phyloP scores from a whole-genome alignment of 2,797 vertebrate genomes.

The Bradypus variegatus region DNA sequence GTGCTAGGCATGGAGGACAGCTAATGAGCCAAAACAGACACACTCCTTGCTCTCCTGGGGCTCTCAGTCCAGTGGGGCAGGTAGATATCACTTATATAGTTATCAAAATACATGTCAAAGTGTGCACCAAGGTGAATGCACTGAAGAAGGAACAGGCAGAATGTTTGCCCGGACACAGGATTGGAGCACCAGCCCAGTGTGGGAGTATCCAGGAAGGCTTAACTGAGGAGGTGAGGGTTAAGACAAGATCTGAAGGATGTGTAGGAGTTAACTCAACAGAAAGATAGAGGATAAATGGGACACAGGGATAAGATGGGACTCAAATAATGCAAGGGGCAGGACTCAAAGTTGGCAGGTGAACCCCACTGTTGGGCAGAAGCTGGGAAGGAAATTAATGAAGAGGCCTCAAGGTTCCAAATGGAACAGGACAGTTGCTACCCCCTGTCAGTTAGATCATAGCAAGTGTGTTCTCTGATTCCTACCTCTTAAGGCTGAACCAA shows the following conservation, averaged over 20 bases:
- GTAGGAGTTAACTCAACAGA: not conserved
- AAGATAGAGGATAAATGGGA: not conserved
- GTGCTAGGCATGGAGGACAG: not conserved
- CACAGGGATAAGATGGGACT: not conserved
- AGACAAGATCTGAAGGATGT: not conserved
- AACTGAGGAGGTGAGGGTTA: not conserved
- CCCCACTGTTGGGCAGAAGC: not conserved
- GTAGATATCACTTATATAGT: not conserved
- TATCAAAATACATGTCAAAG: not conserved
- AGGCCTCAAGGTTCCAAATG: not conserved
- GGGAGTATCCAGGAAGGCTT: not conserved
- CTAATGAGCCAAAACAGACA: not conserved
- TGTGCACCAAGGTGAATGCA: not conserved
- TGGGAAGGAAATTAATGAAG: not conserved
- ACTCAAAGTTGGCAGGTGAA: not conserved
- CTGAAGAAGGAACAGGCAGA: not conserved
- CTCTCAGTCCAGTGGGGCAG: not conserved
- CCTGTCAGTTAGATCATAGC: not conserved
- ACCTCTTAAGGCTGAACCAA: not conserved
- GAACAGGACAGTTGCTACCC: not conserved
- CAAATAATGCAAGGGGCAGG: not conserved
- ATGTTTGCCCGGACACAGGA: not conserved
- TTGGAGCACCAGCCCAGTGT: not conserved
- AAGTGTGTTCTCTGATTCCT: not conserved
- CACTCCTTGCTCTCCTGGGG: not conserved